A percentile compares a stretch with the other conserved stretches of the same genome.
Conservation (phyloP, 2,797 vertebrate genomes). For the Halcyon chelicuti region DNA sequence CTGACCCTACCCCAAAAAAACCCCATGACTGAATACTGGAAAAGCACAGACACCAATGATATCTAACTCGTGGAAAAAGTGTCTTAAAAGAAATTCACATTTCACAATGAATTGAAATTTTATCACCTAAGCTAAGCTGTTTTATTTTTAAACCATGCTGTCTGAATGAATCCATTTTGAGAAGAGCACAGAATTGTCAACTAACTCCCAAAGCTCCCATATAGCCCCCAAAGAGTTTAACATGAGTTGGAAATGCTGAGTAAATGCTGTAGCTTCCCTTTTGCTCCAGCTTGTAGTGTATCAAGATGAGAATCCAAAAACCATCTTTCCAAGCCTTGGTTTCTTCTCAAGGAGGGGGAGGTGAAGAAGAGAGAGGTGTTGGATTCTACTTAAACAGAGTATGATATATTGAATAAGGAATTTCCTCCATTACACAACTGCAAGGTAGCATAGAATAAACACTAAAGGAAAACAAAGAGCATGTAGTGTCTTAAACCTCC, state of each 20-base stretch:
- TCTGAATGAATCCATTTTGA: not conserved
- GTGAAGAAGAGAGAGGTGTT: not conserved
- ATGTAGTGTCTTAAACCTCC: not conserved
- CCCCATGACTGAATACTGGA: not conserved
- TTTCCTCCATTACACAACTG: not conserved
- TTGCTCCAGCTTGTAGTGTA: not conserved
- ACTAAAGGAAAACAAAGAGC: not conserved
- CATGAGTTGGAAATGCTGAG: not conserved
- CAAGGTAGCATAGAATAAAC: not conserved
- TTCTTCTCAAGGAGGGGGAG: not conserved
- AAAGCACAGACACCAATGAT: not conserved
- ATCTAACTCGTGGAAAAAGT: not conserved
- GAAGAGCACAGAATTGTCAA: not conserved
- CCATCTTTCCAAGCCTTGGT: not conserved
- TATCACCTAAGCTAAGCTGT: not conserved
- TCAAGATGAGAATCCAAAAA: not conserved
- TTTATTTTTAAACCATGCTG: not conserved
- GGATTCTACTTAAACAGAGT: not conserved
- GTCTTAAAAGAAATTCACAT: not conserved
- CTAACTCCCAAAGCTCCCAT: not conserved
- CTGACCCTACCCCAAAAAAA: accelerated
- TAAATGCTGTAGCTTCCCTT: not conserved
- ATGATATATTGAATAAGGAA: not conserved
- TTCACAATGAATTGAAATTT: not conserved
- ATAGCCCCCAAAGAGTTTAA: not conserved